Evolutionary conservation across 1,140 invertebrate genomes (phyloP).

Genomic region (Aethina tumida): DNA sequence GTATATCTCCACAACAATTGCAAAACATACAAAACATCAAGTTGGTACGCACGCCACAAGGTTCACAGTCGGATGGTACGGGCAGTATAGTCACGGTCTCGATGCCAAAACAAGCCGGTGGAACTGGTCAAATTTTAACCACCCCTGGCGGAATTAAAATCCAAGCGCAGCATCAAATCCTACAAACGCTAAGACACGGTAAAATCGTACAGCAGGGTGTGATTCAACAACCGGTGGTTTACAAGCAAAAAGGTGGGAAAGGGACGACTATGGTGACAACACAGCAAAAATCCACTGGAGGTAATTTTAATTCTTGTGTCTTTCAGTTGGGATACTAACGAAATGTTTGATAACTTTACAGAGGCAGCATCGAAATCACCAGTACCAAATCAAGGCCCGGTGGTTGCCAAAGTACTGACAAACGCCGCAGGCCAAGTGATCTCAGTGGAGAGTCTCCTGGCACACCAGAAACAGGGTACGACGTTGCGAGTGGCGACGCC

Average conservation of each 20-base stretch:
- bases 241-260: slow-evolving; percentile 7
- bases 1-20: slow-evolving; percentile 28
- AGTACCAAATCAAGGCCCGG: slow-evolving; percentile 24
- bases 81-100: too few relatives aligned
- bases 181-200: slow-evolving; percentile 38
- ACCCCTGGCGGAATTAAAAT: slow-evolving; percentile 33
- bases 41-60: slow-evolving; percentile 22
- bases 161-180: slow-evolving; percentile 38
- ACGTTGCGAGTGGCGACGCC: slow-evolving; percentile 36
- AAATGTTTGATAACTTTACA: neutral
- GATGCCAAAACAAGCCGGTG: slow-evolving; percentile 10
- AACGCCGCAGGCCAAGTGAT: slow-evolving; percentile 52
- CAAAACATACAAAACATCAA: slow-evolving; percentile 33
- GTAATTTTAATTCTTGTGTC: neutral
- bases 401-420: slow-evolving; percentile 49
- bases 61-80: too few relatives aligned
- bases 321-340: neutral
- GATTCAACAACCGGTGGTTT: slow-evolving; percentile 25
- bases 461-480: slow-evolving; percentile 45
- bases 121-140: slow-evolving; percentile 21
- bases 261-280: slow-evolving; percentile 5
- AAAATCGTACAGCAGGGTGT: too few relatives aligned
- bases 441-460: slow-evolving; percentile 54
- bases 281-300: slow-evolving; percentile 2
- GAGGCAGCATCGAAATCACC: slow-evolving; percentile 8